Evolutionary conservation across 2,888 invertebrate genomes (phyloP), one percentile per base, ranked within the genome.

Genomic region (Hypselothyrea guttata): DNA sequence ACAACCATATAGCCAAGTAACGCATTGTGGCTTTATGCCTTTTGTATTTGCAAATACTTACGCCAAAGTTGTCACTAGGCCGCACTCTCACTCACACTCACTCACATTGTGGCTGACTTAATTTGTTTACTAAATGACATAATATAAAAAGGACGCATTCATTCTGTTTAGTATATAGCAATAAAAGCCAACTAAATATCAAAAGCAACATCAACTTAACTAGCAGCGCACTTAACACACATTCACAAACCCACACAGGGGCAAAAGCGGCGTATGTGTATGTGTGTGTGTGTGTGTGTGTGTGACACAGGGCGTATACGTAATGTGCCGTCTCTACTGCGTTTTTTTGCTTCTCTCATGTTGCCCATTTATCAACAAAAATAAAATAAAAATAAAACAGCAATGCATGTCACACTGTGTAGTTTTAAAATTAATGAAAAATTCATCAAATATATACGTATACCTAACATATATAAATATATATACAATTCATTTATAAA

Each of bases 51-150:
- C 63, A 56, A 67, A 74, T 64, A 61, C 61, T 71, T 59, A 42
- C 46, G 22, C 15, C 54, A 41, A 68, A 68, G 55, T 68, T 49
- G 37, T 31, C 44, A 38, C 37, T 47, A 64, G 46, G 53, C 47
- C 52, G 52, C 11, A 41, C 31, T 30, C 33, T 31, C 7, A 63
- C 13, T 49, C 27, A 44, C 28, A 49, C 42, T 38, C 22, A 31
- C 34, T 40, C 28, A 27, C 11, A 22, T 2, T 22, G 37, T 51
- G 57, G 46, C 62, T 63, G 73, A 60, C 62, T 76, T 70, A 84
- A 79, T 81, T 79, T 84, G 77, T 76, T 79, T 71, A 67, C 74
- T 56, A 59, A 83, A 79, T 84, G 77, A 79, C 84, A 84, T 84
- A 76, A 79, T 75, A 66, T 27, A 22, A 8, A 46, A 46, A 13